phyloP scores from a whole-genome alignment of 2,113 vertebrate species.

The Engystomops pustulosus region DNA sequence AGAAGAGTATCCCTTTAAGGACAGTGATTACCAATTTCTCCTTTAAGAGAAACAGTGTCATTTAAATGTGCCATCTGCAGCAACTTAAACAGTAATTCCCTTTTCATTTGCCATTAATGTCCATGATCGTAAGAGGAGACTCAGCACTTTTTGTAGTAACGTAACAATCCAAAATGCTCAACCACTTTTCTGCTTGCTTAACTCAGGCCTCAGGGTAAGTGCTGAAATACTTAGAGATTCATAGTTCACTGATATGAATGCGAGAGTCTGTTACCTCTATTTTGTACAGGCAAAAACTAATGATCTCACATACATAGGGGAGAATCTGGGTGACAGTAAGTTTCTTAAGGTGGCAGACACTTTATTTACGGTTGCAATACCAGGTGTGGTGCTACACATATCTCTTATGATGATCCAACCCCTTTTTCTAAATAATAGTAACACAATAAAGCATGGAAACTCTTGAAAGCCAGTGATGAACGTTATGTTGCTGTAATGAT shows the following conservation, averaged over 20 bases:
- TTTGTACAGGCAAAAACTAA: background rate
- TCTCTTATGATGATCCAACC: too few species aligned
- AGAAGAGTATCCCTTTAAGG: too few species aligned
- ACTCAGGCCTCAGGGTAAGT: background rate
- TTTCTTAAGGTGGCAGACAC: too few species aligned
- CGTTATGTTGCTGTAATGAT: too few species aligned
- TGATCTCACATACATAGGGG: background rate
- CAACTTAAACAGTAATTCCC: conserved; percentile 7
- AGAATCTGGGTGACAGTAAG: too few species aligned
- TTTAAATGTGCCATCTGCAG: background rate
- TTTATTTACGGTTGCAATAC: too few species aligned
- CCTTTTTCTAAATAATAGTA: too few species aligned
- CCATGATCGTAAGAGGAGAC: conserved; percentile 1
- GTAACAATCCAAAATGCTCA: conserved; percentile 2
- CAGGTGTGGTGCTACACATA: too few species aligned
- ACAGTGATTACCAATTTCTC: background rate
- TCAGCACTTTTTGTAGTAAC: background rate
- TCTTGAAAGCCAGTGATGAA: too few species aligned
- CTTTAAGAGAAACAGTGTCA: background rate
- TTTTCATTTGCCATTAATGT: conserved; percentile 13
- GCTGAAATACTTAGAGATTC: background rate
- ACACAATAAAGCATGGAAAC: too few species aligned
- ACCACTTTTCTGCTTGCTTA: conserved; percentile 3
- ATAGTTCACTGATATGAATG: background rate
- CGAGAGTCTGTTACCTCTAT: background rate